A percentile compares a stretch with the other conserved stretches of the same genome.
phyloP scores from a whole-genome alignment of 2,113 vertebrate genomes.

The Ammospiza nelsoni region DNA sequence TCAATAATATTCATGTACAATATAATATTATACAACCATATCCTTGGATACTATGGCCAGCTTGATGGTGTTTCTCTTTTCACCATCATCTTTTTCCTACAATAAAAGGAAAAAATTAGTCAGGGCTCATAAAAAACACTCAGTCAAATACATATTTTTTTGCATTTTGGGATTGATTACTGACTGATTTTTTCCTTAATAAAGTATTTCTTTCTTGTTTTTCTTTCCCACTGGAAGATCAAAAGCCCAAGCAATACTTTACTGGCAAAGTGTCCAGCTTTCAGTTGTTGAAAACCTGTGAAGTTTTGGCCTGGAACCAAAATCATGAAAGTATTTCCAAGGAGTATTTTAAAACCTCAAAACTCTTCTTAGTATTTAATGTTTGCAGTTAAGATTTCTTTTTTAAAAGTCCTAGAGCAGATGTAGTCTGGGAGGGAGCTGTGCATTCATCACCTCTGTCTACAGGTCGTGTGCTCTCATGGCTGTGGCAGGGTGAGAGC shows the following conservation, averaged over 20 bases:
- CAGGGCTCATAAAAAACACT: not conserved
- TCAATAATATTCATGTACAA: not conserved
- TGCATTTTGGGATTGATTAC: not conserved
- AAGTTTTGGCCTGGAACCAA: slow-evolving; percentile 7
- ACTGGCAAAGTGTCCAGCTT: not conserved
- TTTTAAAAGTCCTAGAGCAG: not conserved
- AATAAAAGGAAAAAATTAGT: not conserved
- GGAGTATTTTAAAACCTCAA: not conserved
- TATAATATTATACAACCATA: not conserved
- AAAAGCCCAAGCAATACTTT: not conserved
- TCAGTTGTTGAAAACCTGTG: not conserved
- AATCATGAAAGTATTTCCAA: slow-evolving; percentile 4
- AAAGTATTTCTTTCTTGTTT: not conserved
- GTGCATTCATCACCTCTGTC: not conserved
- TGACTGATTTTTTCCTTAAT: not conserved
- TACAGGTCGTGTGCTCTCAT: rapidly evolving
- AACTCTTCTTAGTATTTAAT: not conserved
- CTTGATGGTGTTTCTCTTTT: not conserved
- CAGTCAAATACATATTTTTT: not conserved
- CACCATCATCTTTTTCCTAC: not conserved
- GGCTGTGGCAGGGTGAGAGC: not conserved
- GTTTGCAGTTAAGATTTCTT: not conserved
- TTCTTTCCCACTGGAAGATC: not conserved
- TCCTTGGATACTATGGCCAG: not conserved
- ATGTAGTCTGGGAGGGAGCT: not conserved